Evolutionary conservation across 37 sponge, comb jelly and placozoan genomes (phyloP), one percentile per base, ranked within the genome.

Genomic region (Bolinopsis microptera): DNA sequence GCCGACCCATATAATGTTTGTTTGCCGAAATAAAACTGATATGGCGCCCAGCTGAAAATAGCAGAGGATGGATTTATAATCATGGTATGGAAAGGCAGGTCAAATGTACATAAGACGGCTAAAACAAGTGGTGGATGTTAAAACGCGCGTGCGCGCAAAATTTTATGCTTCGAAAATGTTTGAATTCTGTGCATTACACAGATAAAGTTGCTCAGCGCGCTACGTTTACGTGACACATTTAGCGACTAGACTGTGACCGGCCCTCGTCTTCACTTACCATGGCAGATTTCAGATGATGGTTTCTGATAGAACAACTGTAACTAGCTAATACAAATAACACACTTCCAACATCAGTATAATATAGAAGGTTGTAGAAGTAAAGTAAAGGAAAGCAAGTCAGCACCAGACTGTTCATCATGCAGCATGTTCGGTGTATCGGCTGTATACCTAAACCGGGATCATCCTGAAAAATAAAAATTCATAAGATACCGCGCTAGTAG

Each of bases 331-430:
- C 95, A 38, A 96, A 94, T 35, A 96, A 75, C 33, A 95, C 95
- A 68, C 97, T 94, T 30, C 96, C 97, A 48, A 93, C 76, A 90
- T 98, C 98, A 25, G 98, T 98, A 94, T 98, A 98, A 93, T 98
- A 98, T 68, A 98, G 94, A 69, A 97, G 96, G 41, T 95, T 93
- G 94, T 95, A 98, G 95, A 98, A 98, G 88, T 93, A 98, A 36
- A 96, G 88, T 0, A 95, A 39, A 33, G 98, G 98, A 76, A 98
- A 97, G 25, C 70, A 69, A 5, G 95, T 35, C 32, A 98, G 83
- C 34, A 69, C 93, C 18, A 97, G 69, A 16, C 96, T 48, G n/a
- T 95, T 93, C 48, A 95, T 76, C 48, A 76, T 77, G 30, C 72
- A 77, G 38, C 83, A 82, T 23, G 83, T 82, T 8, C 83, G 35